Evolutionary conservation across 2,797 vertebrate genomes (phyloP).

Genomic region (Todus mexicanus): DNA sequence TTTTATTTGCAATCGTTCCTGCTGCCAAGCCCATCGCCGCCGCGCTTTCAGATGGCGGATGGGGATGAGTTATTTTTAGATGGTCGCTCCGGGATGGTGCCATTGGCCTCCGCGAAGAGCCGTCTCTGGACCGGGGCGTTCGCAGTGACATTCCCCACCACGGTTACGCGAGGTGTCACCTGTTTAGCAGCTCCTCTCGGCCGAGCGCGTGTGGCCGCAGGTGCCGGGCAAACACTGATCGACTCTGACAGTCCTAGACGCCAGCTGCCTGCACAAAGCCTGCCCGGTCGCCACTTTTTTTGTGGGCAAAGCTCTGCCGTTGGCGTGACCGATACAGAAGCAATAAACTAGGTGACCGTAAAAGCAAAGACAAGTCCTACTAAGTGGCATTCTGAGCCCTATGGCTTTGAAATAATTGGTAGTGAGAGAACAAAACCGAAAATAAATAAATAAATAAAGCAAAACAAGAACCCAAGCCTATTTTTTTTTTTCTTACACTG

Average conservation of each 20-base stretch:
- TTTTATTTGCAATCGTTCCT: neutral
- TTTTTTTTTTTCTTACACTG: constrained; percentile 89
- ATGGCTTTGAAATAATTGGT: constrained; percentile 93
- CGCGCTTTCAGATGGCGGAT: neutral
- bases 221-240: constrained; percentile 83
- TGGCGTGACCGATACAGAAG: constrained; percentile 78
- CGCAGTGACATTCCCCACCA: constrained; percentile 47
- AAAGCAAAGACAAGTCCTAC: constrained; percentile 83
- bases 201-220: constrained; percentile 81
- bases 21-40: neutral
- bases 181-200: constrained; percentile 80
- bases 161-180: constrained; percentile 81
- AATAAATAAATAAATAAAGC: neutral
- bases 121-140: constrained; percentile 57
- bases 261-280: constrained; percentile 77
- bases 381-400: constrained; percentile 88
- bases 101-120: constrained; percentile 15
- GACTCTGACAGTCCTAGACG: constrained; percentile 84
- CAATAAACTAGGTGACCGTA: constrained; percentile 86
- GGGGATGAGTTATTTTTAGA: constrained; percentile 68
- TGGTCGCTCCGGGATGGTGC: constrained; percentile 2
- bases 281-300: constrained; percentile 68
- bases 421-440: constrained; percentile 63
- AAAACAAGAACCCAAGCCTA: constrained; percentile 57
- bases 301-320: constrained; percentile 75